These are phyloP conservation scores for Pollachius pollachius DNA, from an alignment of 2,113 vertebrate genomes.

Conservation along the genomic window DNA sequence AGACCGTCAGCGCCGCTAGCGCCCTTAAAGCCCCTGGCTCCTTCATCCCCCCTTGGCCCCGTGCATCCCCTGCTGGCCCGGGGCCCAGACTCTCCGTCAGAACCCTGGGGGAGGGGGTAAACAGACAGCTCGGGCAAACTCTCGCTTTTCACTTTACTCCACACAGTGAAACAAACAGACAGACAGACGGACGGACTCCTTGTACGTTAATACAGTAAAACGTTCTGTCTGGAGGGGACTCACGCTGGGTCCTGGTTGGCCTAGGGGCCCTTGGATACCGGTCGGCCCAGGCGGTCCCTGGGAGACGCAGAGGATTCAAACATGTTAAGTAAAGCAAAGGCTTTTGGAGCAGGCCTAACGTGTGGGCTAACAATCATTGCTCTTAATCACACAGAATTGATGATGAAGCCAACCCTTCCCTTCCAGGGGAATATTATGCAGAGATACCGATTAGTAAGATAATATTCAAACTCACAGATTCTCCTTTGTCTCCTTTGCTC, in stretches of 20 bases:
- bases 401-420: conserved; percentile 19
- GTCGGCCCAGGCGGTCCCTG: conserved; percentile 86
- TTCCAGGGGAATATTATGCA: conserved; percentile 8
- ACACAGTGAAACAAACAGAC: neutral
- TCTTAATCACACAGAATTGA: conserved; percentile 18
- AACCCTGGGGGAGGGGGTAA: conserved; percentile 68
- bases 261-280: conserved; percentile 82
- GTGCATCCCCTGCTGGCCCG: conserved; percentile 86
- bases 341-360: conserved; percentile 17
- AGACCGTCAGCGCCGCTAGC: conserved; percentile 79
- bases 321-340: neutral
- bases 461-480: conserved; percentile 73
- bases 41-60: conserved; percentile 90
- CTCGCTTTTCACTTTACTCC: too few relatives aligned
- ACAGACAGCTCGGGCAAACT: neutral
- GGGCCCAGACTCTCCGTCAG: conserved; percentile 84
- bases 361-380: conserved; percentile 15
- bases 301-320: conserved; percentile 7
- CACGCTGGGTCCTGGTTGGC: conserved; percentile 81
- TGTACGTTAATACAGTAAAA: neutral
- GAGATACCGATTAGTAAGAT: neutral
- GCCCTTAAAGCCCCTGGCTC: conserved; percentile 80
- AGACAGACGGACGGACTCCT: too few relatives aligned
- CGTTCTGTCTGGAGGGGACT: conserved; percentile 32
- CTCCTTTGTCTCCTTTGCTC: conserved; percentile 89